Evolutionary conservation across 2,113 vertebrate species (phyloP), one percentile per base, ranked within the genome.

Genomic region (Hyaena hyaena): DNA sequence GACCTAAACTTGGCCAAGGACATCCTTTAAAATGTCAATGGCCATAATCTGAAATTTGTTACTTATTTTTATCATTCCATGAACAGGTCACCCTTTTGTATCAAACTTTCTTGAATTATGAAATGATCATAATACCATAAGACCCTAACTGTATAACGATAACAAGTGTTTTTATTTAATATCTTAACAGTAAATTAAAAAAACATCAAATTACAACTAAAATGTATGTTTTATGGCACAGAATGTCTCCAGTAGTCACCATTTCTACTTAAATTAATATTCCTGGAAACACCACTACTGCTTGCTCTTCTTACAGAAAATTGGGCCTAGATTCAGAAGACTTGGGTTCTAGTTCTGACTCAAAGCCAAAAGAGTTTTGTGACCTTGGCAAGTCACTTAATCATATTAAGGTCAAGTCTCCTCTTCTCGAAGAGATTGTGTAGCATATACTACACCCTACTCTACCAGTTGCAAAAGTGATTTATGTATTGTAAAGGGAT

Each of bases 251-350:
- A 80, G 45, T 66, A 26, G 58, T 77, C 58, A 55, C 69, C 7
- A 21, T 96, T 92, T 95, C n/a, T 95, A 39, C 80, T 77, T 88
- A 84, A 81, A 81, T 82, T 82, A 88, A 73, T 7, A 11, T 94
- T 95, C 50, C 35, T 66, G 14, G 39, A 81, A 81, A 91, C 86
- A 84, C 2, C 28, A 71, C 3, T 45, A 71, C 31, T 10, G 2
- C 5, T 86, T 94, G 28, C 68, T 91, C 6, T 79, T 19, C 55
- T 94, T 65, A 33, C 33, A 66, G 76, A 39, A 86, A 90, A 55
- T 19, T 77, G 31, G 65, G 79, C 9, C 45, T 84, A 26, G 9
- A n/a, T 48, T 71, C 12, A 85, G 58, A 95, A 53, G 82, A 89
- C 33, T 93, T 68, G 23, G 28, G 8, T 58, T 92, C 23, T 7